phyloP scores from a whole-genome alignment of 2,888 invertebrate genomes.

The Acleris cristana region DNA sequence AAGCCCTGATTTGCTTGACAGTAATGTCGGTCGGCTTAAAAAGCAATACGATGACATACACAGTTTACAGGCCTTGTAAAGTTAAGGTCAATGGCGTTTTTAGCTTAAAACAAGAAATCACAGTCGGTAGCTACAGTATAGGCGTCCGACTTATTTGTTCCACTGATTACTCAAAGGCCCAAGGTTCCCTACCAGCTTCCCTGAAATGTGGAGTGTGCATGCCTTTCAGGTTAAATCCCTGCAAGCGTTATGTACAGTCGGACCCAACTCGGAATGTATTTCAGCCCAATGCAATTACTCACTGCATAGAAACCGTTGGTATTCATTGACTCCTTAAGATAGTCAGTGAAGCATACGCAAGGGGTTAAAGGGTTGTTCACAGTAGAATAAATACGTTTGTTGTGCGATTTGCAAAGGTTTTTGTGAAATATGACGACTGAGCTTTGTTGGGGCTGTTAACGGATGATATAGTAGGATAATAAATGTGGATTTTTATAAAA shows the following conservation, averaged over 20 bases:
- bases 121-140: conserved; percentile 35
- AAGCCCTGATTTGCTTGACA: too few species aligned
- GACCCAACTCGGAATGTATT: conserved; percentile 13
- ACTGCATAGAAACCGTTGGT: conserved; percentile 23
- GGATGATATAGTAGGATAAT: neutral
- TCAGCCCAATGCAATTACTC: conserved; percentile 31
- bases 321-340: conserved; percentile 24
- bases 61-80: too few species aligned
- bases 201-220: conserved; percentile 6
- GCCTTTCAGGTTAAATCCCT: conserved; percentile 2
- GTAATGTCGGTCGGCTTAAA: too few species aligned
- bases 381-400: conserved; percentile 12
- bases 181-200: neutral
- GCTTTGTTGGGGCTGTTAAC: neutral
- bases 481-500: neutral
- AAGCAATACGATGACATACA: too few species aligned
- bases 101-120: conserved; percentile 38
- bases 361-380: conserved; percentile 8
- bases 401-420: conserved; percentile 1
- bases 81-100: too few species aligned
- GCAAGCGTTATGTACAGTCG: conserved; percentile 12
- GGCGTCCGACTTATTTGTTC: conserved; percentile 22
- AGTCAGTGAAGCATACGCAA: neutral
- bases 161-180: conserved; percentile 34
- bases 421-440: conserved; percentile 17